These are phyloP conservation scores for Nerophis lumbriciformis DNA, from an alignment of 2,113 vertebrate genomes.

Conservation along the genomic window DNA sequence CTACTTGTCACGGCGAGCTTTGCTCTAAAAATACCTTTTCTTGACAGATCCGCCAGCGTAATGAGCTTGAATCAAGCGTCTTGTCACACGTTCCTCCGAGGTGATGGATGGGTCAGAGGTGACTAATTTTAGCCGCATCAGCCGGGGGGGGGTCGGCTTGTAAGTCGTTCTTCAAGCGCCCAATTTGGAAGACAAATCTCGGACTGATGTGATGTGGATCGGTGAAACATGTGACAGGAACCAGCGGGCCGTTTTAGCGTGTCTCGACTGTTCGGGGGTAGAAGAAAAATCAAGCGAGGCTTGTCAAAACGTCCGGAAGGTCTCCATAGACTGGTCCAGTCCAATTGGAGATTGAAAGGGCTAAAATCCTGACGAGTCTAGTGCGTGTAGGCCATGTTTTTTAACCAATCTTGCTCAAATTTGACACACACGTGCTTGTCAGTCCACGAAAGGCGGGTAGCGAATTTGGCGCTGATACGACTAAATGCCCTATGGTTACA, in stretches of 20 bases:
- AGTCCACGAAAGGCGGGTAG: too few relatives aligned
- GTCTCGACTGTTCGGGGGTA: not conserved
- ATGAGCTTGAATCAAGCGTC: slow-evolving; percentile 67
- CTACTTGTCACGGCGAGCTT: slow-evolving; percentile 59
- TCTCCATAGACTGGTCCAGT: too few relatives aligned
- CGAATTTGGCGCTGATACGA: too few relatives aligned
- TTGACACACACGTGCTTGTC: too few relatives aligned
- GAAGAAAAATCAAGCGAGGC: not conserved
- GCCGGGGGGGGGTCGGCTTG: slow-evolving; percentile 44
- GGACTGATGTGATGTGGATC: slow-evolving; percentile 41
- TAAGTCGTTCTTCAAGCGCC: slow-evolving; percentile 44
- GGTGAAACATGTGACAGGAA: slow-evolving; percentile 32
- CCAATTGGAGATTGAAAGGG: too few relatives aligned
- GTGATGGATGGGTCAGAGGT: slow-evolving; percentile 61
- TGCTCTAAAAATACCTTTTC: slow-evolving; percentile 58
- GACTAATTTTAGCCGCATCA: slow-evolving; percentile 53
- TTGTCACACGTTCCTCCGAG: slow-evolving; percentile 50
- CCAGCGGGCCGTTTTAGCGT: not conserved
- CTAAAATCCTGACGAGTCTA: too few relatives aligned
- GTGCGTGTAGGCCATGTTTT: not conserved
- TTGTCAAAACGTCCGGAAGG: too few relatives aligned
- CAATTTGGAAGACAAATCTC: slow-evolving; percentile 46
- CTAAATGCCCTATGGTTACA: too few relatives aligned
- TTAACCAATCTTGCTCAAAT: too few relatives aligned
- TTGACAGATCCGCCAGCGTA: slow-evolving; percentile 59